Evolutionary conservation across 1,140 invertebrate species (phyloP).

Genomic region (Phenacoccus solenopsis): DNA sequence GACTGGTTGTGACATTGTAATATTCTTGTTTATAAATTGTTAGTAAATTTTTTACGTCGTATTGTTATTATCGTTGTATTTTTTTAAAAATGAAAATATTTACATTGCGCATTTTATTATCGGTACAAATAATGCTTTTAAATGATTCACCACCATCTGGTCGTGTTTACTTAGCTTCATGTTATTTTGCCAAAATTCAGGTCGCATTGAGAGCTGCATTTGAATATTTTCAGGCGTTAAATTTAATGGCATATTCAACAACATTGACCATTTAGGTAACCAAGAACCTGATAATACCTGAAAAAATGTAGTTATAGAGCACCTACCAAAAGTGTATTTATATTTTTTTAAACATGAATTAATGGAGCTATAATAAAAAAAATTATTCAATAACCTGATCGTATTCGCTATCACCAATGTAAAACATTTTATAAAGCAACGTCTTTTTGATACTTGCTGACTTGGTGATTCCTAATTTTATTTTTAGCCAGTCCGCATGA

Average conservation of each 20-base stretch:
- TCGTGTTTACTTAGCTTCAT: slow-evolving; percentile 20
- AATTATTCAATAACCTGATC: slow-evolving; percentile 61
- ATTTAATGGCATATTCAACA: slow-evolving; percentile 41
- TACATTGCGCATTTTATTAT: neutral
- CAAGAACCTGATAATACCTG: slow-evolving; percentile 39
- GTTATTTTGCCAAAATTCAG: slow-evolving; percentile 22
- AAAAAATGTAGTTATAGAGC: slow-evolving; percentile 20
- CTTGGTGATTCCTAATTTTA: slow-evolving; percentile 36
- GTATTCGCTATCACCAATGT: slow-evolving; percentile 52
- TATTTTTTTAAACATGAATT: too few relatives aligned
- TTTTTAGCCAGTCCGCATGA: slow-evolving; percentile 50
- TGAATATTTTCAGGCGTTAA: slow-evolving; percentile 40
- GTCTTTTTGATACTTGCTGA: slow-evolving; percentile 33
- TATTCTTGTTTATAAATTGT: neutral
- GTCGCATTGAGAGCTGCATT: slow-evolving; percentile 31
- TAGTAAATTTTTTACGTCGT: neutral
- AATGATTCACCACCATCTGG: slow-evolving; percentile 20
- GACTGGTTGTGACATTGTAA: too few relatives aligned
- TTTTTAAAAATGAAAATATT: neutral
- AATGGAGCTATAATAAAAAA: too few relatives aligned
- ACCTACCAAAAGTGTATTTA: too few relatives aligned
- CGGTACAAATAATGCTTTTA: slow-evolving; percentile 18
- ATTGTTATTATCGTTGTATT: neutral
- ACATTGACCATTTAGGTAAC: slow-evolving; percentile 39
- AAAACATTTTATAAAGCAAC: slow-evolving; percentile 59